Conservation (phyloP, 37 sponge, comb jelly and placozoan genomes). For the Ianthella basta region DNA sequence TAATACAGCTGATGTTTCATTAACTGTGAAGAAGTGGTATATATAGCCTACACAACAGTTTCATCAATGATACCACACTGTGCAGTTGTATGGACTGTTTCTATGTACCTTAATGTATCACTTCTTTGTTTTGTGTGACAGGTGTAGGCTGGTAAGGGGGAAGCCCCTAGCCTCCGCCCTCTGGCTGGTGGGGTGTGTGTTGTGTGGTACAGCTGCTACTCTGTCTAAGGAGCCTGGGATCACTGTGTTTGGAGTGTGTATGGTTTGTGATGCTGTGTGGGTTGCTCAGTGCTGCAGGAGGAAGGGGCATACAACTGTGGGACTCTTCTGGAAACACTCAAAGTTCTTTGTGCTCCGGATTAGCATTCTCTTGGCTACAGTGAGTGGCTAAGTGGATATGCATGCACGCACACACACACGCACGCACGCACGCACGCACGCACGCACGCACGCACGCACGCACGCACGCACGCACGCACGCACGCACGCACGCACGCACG, state of each 20-base stretch:
- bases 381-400: background rate
- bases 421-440: slow-evolving; percentile 28
- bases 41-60: too few relatives aligned
- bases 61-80: too few relatives aligned
- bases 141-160: too few relatives aligned
- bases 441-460: slow-evolving; percentile 28
- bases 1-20: too few relatives aligned
- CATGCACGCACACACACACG: slow-evolving; percentile 31
- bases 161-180: background rate
- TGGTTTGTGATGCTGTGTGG: slow-evolving; percentile 47
- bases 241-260: slow-evolving; percentile 81
- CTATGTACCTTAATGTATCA: too few relatives aligned
- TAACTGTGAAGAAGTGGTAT: too few relatives aligned
- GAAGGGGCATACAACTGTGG: too few relatives aligned
- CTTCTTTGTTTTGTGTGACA: too few relatives aligned
- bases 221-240: slow-evolving; percentile 86
- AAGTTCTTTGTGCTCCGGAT: background rate
- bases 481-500: slow-evolving; percentile 8
- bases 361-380: background rate
- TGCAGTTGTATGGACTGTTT: too few relatives aligned
- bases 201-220: slow-evolving; percentile 64
- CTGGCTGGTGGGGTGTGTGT: slow-evolving; percentile 38
- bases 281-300: too few relatives aligned
- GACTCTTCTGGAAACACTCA: too few relatives aligned
- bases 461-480: slow-evolving; percentile 31